Percentiles rank a stretch among this genome's conserved stretches.
Evolutionary conservation across 2,113 vertebrate species (phyloP).

Genomic region (Ptilonorhynchus violaceus): DNA sequence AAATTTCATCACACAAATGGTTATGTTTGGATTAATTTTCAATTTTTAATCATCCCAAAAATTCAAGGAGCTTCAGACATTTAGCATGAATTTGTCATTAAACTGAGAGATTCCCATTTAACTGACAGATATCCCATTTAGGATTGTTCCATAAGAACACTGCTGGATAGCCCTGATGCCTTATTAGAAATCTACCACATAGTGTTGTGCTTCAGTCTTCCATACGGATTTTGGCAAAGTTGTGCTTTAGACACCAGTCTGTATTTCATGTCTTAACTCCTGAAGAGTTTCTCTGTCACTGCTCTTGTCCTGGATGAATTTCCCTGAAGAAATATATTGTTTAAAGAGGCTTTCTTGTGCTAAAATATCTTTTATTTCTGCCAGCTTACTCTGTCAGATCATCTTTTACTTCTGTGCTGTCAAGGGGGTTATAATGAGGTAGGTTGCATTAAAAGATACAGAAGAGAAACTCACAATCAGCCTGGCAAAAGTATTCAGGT

Average conservation of each 20-base stretch:
- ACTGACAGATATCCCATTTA: not conserved
- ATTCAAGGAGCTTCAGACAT: not conserved
- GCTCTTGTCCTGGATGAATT: not conserved
- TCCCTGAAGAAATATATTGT: not conserved
- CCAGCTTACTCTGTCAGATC: not conserved
- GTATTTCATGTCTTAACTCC: not conserved
- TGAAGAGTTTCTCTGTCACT: not conserved
- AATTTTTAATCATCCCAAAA: not conserved
- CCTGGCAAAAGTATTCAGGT: not conserved
- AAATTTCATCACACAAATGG: not conserved
- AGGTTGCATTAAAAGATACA: not conserved
- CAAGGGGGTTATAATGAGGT: not conserved
- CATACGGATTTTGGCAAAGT: not conserved
- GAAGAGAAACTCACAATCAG: not conserved
- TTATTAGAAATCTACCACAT: not conserved
- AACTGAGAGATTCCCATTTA: not conserved
- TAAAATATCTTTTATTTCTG: conserved; percentile 28
- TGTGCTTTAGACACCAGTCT: not conserved
- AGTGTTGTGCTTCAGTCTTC: not conserved
- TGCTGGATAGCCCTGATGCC: not conserved
- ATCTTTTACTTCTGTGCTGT: not conserved
- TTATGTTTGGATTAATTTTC: not conserved
- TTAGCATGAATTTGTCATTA: not conserved
- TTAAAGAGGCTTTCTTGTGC: not conserved
- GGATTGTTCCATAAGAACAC: not conserved